Base-by-base conservation (phyloP, 64 coral and sea anemone genomes). In the Catalaphyllia jardinei region DNA sequence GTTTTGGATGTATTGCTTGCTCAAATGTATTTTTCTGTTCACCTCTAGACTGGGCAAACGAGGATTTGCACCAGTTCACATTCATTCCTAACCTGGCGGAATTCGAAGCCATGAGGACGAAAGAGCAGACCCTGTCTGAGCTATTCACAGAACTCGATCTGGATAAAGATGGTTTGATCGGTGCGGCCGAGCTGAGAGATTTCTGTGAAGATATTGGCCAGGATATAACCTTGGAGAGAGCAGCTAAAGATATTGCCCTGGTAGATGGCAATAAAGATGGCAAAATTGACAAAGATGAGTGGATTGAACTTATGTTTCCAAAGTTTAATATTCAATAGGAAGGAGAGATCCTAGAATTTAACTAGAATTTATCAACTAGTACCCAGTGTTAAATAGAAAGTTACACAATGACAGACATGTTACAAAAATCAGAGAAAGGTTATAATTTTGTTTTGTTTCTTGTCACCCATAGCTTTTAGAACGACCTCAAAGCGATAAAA, bases 231-330 rank as follows among this genome's bases (percentile, higher is more conserved):
- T 42, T 75, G 55, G 97, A 99, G 39, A 84, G 87, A 65, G 97
- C 97, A 4, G 88, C 88, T 5, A 95, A 95, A 91, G 97, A 99
- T 91, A 95, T 99, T 77, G 89, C 87, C 1, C 86, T 95, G n/a
- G 94, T 95, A 11, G 97, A 99, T 67, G 59, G 88, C 6, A 85
- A 99, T 81, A 93, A 95, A 14, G 97, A 99, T 62, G 97, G 97
- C 0, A 99, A 99, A 90, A 95, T 99, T 4, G 86, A 95, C 71
- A 91, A 87, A 61, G 97, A 99, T 31, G 97, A 99, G 65, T 99
- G 97, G 97, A 95, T 99, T 24, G 97, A 99, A 67, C 86, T 99
- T 4, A 99, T 99, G 97, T 99, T 99, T 88, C 97, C 97, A 49
- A 95, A 90, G 67, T 99, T 99, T 86, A 95, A 99, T 73, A 93